A percentile compares a stretch with the other conserved stretches of the same genome.
These are phyloP conservation scores for Takifugu ocellatus DNA, from an alignment of 2,797 vertebrate species.

Conservation along the genomic window DNA sequence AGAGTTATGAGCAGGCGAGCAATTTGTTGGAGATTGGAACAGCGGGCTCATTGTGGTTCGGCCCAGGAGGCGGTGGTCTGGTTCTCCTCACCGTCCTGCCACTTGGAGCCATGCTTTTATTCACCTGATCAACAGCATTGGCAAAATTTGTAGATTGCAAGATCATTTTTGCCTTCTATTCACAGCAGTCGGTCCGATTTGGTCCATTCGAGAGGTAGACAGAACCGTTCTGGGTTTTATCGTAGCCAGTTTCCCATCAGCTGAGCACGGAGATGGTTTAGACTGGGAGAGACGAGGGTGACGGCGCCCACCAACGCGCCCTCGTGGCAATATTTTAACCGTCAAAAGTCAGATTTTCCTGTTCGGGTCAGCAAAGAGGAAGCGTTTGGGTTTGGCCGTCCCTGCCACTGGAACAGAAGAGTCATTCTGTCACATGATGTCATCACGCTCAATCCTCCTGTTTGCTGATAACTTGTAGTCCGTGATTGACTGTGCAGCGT, in stretches of 20 bases:
- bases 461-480: constrained; percentile 9
- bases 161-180: neutral
- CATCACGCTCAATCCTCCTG: constrained; percentile 10
- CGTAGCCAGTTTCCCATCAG: constrained; percentile 21
- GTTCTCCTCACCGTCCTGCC: too few species aligned
- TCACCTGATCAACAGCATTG: too few species aligned
- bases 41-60: constrained; percentile 46
- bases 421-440: constrained; percentile 17
- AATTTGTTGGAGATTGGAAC: constrained; percentile 57
- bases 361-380: constrained; percentile 20
- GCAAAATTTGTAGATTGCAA: neutral
- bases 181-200: constrained; percentile 16
- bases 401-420: constrained; percentile 8
- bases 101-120: too few species aligned
- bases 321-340: constrained; percentile 43
- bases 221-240: constrained; percentile 9
- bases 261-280: constrained; percentile 16
- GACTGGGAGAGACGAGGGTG: constrained; percentile 21
- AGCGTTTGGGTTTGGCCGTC: constrained; percentile 27
- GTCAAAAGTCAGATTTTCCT: constrained; percentile 44
- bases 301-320: constrained; percentile 17
- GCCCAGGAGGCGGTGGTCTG: neutral
- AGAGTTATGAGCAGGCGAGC: constrained; percentile 48
- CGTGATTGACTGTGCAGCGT: neutral
- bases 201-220: constrained; percentile 10